Evolutionary conservation across 2,888 invertebrate genomes (phyloP), one percentile per base, ranked within the genome.

Genomic region (Cerastis leucographa): DNA sequence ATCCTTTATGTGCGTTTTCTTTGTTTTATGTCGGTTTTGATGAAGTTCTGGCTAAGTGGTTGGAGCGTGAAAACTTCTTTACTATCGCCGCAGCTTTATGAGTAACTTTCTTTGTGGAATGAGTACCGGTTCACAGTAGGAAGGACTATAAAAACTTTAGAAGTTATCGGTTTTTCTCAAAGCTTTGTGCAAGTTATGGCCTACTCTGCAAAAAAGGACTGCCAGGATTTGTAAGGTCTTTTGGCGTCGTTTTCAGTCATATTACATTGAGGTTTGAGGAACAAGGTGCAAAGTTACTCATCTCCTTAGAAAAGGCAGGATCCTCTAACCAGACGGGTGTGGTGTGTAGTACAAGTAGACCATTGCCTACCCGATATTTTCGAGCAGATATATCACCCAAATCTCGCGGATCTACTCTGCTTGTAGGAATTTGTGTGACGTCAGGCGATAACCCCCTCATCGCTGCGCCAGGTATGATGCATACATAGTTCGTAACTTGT

Each of bases 41-140:
- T 80, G 59, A 84, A 62, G 64, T 40, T 71, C 22, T 19, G 22
- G 44, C 40, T 77, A 54, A 71, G 54, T 78, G 12, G 25, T 25
- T 81, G 46, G 51, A 44, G 74, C 12, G 74, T 59, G 49, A 81
- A 66, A 74, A 74, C 35, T 51, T 59, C 14, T 66, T 66, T 74
- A 81, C 51, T 81, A 51, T 49, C 49, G 42, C 35, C 29, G 25
- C 19, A n/a, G 54, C 29, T 77, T 77, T 77, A 77, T 71, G 51
- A 51, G 35, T 17, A n/a, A 51, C 25, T 77, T 76, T 49, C 56
- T 68, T 77, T 72, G 62, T 80, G 22, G 4, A 51, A 44, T 29
- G 8, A 12, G 51, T 54, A 49, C 17, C 6, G 46, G 14, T 67
- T n/a, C 64, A 35, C 14, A 14, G 56, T 51, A 35, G n/a, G 14